phyloP scores from a whole-genome alignment of 2,888 invertebrate genomes.

The Caenorhabditis sp. region DNA sequence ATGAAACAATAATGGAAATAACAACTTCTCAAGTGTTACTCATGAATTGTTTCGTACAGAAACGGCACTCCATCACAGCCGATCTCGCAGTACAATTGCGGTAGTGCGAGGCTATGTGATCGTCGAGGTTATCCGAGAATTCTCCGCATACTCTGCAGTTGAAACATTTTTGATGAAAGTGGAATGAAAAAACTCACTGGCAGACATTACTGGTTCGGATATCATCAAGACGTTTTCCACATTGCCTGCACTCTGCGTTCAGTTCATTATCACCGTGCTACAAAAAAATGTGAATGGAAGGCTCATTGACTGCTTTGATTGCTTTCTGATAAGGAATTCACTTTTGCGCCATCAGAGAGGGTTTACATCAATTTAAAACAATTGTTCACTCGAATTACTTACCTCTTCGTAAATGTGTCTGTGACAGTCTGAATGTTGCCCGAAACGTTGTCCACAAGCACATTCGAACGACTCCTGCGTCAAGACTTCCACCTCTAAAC shows the following conservation, averaged over 20 bases:
- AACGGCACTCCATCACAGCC: slow-evolving; percentile 52
- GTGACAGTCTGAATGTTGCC: slow-evolving; percentile 32
- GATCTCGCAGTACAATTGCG: slow-evolving; percentile 10
- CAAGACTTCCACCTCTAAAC: neutral
- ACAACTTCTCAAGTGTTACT: slow-evolving; percentile 8
- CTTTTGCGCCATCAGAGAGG: neutral
- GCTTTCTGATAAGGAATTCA: neutral
- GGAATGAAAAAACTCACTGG: neutral
- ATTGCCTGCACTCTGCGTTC: neutral
- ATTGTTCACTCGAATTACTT: neutral
- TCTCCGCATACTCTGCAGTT: slow-evolving; percentile 20
- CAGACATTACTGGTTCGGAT: slow-evolving; percentile 13
- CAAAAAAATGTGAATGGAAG: neutral
- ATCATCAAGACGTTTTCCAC: slow-evolving; percentile 11
- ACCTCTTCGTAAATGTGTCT: slow-evolving; percentile 32
- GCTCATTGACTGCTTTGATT: neutral
- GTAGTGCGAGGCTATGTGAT: slow-evolving; percentile 30
- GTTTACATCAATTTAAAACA: neutral
- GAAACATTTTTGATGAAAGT: neutral
- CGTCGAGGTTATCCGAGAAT: slow-evolving; percentile 16
- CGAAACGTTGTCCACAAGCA: slow-evolving; percentile 9
- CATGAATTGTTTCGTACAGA: slow-evolving; percentile 37
- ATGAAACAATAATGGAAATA: neutral
- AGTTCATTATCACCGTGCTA: slow-evolving; percentile 23
- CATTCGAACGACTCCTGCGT: neutral